Base-by-base conservation (phyloP, 2,113 vertebrate genomes). In the Eonycteris spelaea region DNA sequence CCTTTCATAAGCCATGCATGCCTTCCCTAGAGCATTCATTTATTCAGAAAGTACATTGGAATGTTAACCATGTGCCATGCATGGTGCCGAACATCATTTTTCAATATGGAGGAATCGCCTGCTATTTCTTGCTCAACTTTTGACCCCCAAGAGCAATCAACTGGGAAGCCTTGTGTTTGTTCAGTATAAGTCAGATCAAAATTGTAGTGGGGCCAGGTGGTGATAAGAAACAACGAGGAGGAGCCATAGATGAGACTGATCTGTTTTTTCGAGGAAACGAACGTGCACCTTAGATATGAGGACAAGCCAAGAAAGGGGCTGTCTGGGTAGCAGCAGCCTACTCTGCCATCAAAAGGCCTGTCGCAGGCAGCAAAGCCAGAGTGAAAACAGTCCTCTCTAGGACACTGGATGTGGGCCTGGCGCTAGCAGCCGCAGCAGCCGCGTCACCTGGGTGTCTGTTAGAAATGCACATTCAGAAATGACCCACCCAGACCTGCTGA, bases 321-420 rank as follows among this genome's bases (percentile, higher is more conserved):
- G 84, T 13, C 15, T 45, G 40, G 7, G 40, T 7, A 38, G 26
- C 7, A 18, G 43, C 12, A 65, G 24, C 10, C 61, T 68, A 13
- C n/a, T 26, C 38, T 26, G 55, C n/a, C 78, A 13, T 14, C 45
- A n/a, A 61, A 35, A 67, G 15, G 61, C 22, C 59, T 22, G 19
- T 2, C 43, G 19, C 6, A 15, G 12, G 3, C 2, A 0, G 1
- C 1, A 33, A 63, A 5, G 18, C 16, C 3, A 10, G 43, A 2
- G 2, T 12, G 2, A 22, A 38, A 51, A 57, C n/a, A 15, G 21
- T n/a, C 22, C 65, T 85, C 18, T 35, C 48, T 19, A 16, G 43
- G 38, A 28, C 16, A 21, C 2, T 1, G 7, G 30, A 10, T 0
- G 7, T 55, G 53, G 71, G 55, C 12, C 67, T 48, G 19, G 28